These are phyloP conservation scores for Egretta garzetta DNA, from an alignment of 2,113 vertebrate genomes.

Conservation along the genomic window DNA sequence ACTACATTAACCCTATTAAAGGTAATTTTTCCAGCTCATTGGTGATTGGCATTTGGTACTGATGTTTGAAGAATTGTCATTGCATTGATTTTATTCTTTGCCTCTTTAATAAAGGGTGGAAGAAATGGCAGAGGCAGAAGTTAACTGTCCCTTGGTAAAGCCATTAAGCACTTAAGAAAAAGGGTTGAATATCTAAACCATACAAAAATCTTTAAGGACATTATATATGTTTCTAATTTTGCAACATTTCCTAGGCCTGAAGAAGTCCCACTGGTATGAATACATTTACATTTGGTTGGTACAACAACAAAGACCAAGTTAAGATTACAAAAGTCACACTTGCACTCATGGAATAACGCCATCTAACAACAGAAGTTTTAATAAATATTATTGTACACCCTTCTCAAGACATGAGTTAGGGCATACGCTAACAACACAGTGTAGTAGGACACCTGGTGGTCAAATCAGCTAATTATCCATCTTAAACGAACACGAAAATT, in stretches of 20 bases:
- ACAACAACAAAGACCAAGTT: not conserved
- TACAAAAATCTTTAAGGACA: not conserved
- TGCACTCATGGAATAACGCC: not conserved
- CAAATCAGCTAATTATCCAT: conserved; percentile 61
- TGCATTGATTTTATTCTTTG: conserved; percentile 56
- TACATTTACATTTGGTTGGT: not conserved
- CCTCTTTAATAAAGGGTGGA: conserved; percentile 27
- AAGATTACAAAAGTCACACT: not conserved
- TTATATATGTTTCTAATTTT: conserved; percentile 16
- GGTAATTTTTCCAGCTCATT: conserved; percentile 56
- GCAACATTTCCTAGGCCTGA: conserved; percentile 6
- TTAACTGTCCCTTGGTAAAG: conserved; percentile 32
- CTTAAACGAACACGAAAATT: not conserved
- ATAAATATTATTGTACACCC: not conserved
- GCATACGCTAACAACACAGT: conserved; percentile 51
- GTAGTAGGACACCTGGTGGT: conserved; percentile 79
- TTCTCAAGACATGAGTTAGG: not conserved
- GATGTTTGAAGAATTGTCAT: conserved; percentile 29
- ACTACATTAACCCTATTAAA: conserved; percentile 44
- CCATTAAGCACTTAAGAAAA: conserved; percentile 20
- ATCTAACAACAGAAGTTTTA: not conserved
- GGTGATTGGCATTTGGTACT: conserved; percentile 52
- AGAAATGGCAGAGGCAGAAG: conserved; percentile 26
- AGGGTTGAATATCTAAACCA: not conserved
- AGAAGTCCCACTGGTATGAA: not conserved